Evolutionary conservation across 1,140 invertebrate genomes (phyloP).

Genomic region (Caenorhabditis latens): DNA sequence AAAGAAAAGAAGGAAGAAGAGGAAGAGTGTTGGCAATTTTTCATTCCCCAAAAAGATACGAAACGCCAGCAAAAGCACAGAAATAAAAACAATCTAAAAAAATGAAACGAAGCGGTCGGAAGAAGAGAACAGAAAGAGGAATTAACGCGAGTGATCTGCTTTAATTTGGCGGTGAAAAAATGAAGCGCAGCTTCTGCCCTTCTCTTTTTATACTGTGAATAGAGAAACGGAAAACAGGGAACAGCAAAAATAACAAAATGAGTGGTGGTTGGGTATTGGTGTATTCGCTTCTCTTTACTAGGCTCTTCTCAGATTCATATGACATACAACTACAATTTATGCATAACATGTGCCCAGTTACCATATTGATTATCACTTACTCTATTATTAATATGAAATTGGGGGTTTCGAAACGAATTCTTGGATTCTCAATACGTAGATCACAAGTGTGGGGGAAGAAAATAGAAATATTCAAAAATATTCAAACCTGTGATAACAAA

Average conservation of each 20-base stretch:
- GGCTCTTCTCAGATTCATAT: background rate
- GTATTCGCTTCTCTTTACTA: background rate
- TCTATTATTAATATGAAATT: slow-evolving; percentile 29
- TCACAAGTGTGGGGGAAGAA: background rate
- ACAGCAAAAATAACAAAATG: background rate
- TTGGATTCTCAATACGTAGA: background rate
- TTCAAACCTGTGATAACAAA: slow-evolving; percentile 39
- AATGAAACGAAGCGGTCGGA: background rate
- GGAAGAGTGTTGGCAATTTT: background rate
- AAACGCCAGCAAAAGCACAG: background rate
- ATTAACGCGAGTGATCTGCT: slow-evolving; percentile 46
- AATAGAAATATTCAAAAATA: slow-evolving; percentile 21
- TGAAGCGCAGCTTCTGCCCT: background rate
- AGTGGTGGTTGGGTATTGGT: background rate
- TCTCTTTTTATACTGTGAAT: background rate
- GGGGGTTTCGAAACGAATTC: background rate
- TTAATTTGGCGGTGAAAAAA: slow-evolving; percentile 30
- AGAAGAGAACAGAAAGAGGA: background rate
- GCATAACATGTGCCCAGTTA: background rate
- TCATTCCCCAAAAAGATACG: slow-evolving; percentile 6
- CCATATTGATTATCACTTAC: background rate
- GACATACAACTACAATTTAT: background rate
- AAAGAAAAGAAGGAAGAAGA: background rate
- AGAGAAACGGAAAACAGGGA: background rate
- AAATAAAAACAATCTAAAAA: slow-evolving; percentile 48